phyloP scores from a whole-genome alignment of 2,797 vertebrate genomes.

The Tenualosa thibaudeaui region DNA sequence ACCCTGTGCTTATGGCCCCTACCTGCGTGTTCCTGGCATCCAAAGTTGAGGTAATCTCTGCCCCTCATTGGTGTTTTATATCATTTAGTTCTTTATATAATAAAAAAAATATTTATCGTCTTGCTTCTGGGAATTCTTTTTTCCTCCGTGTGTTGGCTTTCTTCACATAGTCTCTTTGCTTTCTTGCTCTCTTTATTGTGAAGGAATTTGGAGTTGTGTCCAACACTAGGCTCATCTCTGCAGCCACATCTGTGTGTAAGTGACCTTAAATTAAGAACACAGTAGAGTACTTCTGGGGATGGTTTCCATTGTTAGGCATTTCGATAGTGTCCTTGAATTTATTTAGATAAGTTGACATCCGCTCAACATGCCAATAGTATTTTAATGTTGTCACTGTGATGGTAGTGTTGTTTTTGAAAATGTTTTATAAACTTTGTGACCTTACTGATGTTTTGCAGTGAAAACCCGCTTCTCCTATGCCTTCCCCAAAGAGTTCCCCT shows the following conservation, averaged over 20 bases:
- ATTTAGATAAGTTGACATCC: neutral
- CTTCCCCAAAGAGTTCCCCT: slow-evolving; percentile 98
- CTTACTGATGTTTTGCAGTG: slow-evolving; percentile 71
- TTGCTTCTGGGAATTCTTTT: neutral
- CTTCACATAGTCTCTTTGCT: neutral
- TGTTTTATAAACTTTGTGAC: too few relatives aligned
- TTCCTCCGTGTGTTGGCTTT: neutral
- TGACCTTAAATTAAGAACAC: slow-evolving; percentile 50
- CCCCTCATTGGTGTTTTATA: neutral
- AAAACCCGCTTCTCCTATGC: slow-evolving; percentile 99
- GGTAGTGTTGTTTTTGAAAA: slow-evolving; percentile 22
- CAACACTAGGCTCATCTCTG: slow-evolving; percentile 96
- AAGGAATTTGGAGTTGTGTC: slow-evolving; percentile 99
- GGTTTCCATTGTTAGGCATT: neutral
- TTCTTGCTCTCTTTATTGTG: slow-evolving; percentile 33
- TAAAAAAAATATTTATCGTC: too few relatives aligned
- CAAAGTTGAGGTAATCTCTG: slow-evolving; percentile 92
- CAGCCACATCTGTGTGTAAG: slow-evolving; percentile 99
- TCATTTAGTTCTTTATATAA: too few relatives aligned
- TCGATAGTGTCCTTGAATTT: neutral
- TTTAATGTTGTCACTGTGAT: neutral
- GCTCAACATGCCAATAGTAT: neutral
- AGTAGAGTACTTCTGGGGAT: too few relatives aligned
- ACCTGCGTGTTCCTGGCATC: slow-evolving; percentile 99
- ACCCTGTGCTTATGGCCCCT: slow-evolving; percentile 98